Conservation (phyloP, 1,140 invertebrate genomes). For the Dolichoris vasculosae region DNA sequence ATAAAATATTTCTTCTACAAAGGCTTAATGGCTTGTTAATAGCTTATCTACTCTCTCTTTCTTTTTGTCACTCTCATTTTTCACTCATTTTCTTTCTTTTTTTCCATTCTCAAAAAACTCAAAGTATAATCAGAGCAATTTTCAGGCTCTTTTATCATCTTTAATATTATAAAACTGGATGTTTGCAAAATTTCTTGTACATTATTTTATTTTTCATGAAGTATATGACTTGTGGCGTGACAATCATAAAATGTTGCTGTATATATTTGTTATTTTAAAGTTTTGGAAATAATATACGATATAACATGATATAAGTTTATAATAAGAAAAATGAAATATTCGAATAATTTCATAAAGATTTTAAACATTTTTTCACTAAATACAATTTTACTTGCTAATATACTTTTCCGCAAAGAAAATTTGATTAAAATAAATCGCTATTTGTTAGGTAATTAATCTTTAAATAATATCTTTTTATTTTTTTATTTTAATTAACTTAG, state of each 20-base stretch:
- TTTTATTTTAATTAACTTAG: no score
- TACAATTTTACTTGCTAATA: no score
- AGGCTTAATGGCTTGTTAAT: background rate
- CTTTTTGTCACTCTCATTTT: background rate
- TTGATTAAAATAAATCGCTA: no score
- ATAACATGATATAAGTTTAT: background rate
- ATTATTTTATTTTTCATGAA: background rate
- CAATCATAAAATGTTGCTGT: background rate
- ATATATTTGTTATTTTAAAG: background rate
- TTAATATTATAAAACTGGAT: conserved; percentile 39
- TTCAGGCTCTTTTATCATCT: conserved; percentile 37
- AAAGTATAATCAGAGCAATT: conserved; percentile 40
- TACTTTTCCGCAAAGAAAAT: no score
- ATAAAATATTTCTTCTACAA: background rate
- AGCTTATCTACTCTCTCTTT: background rate
- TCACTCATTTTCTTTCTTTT: background rate
- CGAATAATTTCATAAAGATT: no score
- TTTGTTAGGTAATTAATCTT: no score
- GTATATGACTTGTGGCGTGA: background rate
- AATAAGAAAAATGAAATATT: background rate
- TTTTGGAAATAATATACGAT: background rate
- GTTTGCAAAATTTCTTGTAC: background rate
- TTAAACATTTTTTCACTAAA: no score
- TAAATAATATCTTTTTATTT: no score
- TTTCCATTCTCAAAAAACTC: background rate